Conservation (phyloP, 37 sponge, comb jelly and placozoan genomes). For the Bolinopsis microptera region DNA sequence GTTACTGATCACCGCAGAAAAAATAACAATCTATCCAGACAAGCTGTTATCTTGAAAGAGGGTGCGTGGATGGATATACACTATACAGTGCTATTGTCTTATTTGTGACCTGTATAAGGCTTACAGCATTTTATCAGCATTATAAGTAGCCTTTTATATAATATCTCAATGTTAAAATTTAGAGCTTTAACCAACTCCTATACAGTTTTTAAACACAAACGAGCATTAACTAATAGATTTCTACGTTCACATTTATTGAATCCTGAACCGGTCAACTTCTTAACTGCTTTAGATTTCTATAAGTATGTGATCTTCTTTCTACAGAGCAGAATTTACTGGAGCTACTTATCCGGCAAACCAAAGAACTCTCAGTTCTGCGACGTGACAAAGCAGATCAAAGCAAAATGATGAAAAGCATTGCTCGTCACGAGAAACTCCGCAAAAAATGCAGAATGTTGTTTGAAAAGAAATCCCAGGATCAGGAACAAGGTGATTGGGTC, state of each 20-base stretch:
- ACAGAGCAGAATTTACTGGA: constrained; percentile 18
- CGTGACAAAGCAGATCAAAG: constrained; percentile 61
- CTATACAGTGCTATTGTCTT: too few species aligned
- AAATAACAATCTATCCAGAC: neutral
- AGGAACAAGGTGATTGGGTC: constrained; percentile 17
- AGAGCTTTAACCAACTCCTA: neutral
- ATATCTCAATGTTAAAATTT: neutral
- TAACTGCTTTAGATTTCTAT: neutral
- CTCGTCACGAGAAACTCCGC: constrained; percentile 27
- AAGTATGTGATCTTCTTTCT: neutral
- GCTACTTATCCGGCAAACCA: constrained; percentile 26
- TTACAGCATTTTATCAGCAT: neutral
- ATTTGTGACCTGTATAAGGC: neutral
- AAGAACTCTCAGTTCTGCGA: constrained; percentile 23
- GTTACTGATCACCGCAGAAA: neutral
- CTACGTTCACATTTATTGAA: too few species aligned
- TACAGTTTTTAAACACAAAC: too few species aligned
- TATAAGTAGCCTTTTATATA: neutral
- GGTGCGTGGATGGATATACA: too few species aligned
- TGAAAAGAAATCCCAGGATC: neutral
- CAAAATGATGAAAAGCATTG: constrained; percentile 65
- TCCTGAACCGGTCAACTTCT: too few species aligned
- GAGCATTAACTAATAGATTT: too few species aligned
- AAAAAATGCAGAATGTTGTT: constrained; percentile 29
- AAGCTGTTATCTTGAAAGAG: neutral